phyloP scores from a whole-genome alignment of 2,888 invertebrate genomes.

The Aproaerema taeniolella region DNA sequence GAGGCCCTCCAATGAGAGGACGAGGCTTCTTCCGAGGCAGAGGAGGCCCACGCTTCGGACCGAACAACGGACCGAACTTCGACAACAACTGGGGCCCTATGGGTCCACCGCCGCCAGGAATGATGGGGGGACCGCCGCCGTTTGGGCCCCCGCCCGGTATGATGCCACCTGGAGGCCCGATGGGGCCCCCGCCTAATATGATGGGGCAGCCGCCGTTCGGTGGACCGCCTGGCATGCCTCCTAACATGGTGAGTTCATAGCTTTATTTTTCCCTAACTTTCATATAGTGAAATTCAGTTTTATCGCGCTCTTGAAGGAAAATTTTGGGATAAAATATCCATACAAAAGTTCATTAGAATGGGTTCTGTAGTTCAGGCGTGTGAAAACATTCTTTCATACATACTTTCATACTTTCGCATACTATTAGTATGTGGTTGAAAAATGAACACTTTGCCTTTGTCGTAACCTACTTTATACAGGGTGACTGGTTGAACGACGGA shows the following conservation, averaged over 20 bases:
- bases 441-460: no score
- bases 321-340: no score
- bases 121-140: slow-evolving; percentile 66
- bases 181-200: slow-evolving; percentile 76
- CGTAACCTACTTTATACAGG: no score
- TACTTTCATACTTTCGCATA: no score
- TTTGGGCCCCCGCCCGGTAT: slow-evolving; percentile 72
- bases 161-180: slow-evolving; percentile 78
- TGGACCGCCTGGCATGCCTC: slow-evolving; percentile 72
- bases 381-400: no score
- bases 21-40: slow-evolving; percentile 72
- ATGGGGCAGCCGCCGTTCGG: slow-evolving; percentile 76
- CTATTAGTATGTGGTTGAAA: no score
- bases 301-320: no score
- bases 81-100: slow-evolving; percentile 84
- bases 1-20: slow-evolving; percentile 75
- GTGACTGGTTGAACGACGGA: no score
- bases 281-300: no score
- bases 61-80: slow-evolving; percentile 67
- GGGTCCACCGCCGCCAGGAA: slow-evolving; percentile 77
- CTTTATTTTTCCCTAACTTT: slow-evolving; percentile 4
- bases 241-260: slow-evolving; percentile 73
- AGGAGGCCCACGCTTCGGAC: slow-evolving; percentile 66
- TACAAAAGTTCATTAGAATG: no score
- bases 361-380: no score